Base-by-base conservation (phyloP, 2,113 vertebrate genomes). In the Galemys pyrenaicus region DNA sequence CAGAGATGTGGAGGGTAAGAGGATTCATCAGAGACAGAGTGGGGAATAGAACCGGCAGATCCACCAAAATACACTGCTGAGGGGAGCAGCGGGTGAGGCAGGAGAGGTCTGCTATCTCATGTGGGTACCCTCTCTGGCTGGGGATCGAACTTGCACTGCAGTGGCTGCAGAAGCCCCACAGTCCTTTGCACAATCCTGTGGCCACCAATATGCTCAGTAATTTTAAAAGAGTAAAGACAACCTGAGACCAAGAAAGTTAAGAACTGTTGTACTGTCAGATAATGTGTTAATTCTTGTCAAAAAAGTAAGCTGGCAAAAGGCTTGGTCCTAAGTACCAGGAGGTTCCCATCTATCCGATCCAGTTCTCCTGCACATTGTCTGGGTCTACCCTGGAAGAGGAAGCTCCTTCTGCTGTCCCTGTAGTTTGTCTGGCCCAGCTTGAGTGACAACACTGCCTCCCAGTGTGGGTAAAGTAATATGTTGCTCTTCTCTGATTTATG, bases 361-460 rank as follows among this genome's bases (percentile, higher is more conserved):
- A 39, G 15, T 20, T 5, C 4, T 51, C 11, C 20, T 2, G 2
- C 11, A 8, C 9, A 0, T 5, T 32, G 3, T 41, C 9, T 30
- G 1, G 1, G 32, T 74, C 73, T 39, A n/a, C 2, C 26, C 15
- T n/a, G 19, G 39, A 46, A 28, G 32, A 37, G 26, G 49, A 32
- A 39, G 2, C 6, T 13, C 5, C 3, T 13, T 15, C 41, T 30
- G 3, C 2, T 9, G 4, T 9, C 28, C 32, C 54, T 20, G 11
- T 37, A 24, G 6, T 6, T 65, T 15, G 12, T 65, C 41, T 8
- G 5, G 41, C 54, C 8, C 3, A 20, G 22, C 60, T 7, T 62
- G 51, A 64, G 6, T 37, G 28, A 62, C 30, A 1, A 1, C 24
- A 46, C 6, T 6, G 9, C 30, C 39, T 60, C 49, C 32, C 4